These are phyloP conservation scores for Tympanoctomys barrerae DNA, from an alignment of 2,797 vertebrate genomes.

Conservation along the genomic window DNA sequence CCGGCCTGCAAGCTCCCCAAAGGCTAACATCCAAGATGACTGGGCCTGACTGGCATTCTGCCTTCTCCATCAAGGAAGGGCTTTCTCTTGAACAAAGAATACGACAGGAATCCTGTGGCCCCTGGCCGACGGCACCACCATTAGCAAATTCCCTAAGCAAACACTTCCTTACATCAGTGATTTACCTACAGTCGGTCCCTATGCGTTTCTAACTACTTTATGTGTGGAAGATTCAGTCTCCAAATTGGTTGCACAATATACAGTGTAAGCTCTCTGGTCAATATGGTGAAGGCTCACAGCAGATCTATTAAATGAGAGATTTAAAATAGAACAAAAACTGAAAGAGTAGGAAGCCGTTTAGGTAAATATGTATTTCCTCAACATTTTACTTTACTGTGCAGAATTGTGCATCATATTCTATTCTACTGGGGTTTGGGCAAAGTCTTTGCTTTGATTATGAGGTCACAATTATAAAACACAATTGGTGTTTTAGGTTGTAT, in stretches of 20 bases:
- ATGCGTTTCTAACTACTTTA: not conserved
- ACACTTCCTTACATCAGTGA: not conserved
- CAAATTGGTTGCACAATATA: constrained; percentile 1
- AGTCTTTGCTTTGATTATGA: not conserved
- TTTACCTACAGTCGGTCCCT: not conserved
- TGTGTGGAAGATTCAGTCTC: constrained; percentile 2
- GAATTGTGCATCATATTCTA: not conserved
- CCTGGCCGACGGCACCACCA: not conserved
- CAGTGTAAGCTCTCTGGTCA: not conserved
- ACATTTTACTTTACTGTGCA: not conserved
- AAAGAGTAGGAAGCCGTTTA: not conserved
- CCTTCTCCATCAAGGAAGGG: not conserved
- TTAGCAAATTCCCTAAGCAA: not conserved
- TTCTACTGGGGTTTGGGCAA: not conserved
- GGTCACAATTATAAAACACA: not conserved
- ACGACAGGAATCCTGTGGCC: not conserved
- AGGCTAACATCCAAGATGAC: not conserved
- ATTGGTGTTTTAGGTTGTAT: not conserved
- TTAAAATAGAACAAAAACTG: constrained; percentile 4
- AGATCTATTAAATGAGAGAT: constrained; percentile 21
- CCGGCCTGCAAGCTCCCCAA: not conserved
- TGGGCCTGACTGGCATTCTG: fast-evolving
- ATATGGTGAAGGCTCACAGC: not conserved
- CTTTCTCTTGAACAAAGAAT: not conserved
- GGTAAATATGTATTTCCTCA: not conserved